phyloP scores from a whole-genome alignment of 1,140 invertebrate species.

The Lepidurus couesii region DNA sequence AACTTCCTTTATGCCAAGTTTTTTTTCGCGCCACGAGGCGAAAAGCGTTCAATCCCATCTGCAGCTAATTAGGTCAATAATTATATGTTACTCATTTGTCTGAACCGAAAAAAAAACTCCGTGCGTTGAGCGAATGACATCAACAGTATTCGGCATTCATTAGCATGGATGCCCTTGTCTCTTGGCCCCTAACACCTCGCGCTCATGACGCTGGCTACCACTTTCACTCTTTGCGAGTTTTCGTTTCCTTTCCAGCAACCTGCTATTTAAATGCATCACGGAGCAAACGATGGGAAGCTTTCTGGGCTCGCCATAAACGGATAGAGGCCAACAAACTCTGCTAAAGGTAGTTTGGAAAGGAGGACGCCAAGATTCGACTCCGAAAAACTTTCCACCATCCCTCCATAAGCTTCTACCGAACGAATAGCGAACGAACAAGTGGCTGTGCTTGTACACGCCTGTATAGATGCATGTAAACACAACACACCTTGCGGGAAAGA shows the following conservation, averaged over 20 bases:
- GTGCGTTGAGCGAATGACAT: not conserved
- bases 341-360: not conserved
- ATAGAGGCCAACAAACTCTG: not conserved
- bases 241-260: not conserved
- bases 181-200: not conserved
- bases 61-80: not conserved
- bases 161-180: slow-evolving; percentile 14
- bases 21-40: not conserved
- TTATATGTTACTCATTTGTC: not conserved
- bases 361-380: not conserved
- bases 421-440: too few relatives aligned
- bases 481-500: not conserved
- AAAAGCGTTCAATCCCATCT: not conserved
- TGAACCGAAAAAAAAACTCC: too few relatives aligned
- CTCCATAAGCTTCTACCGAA: not conserved
- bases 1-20: too few relatives aligned
- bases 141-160: not conserved
- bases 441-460: not conserved
- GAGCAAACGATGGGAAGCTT: not conserved
- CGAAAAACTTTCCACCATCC: not conserved
- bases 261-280: not conserved
- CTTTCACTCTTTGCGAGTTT: slow-evolving; percentile 8
- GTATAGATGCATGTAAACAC: not conserved
- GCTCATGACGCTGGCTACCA: not conserved
- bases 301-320: not conserved